A percentile compares a stretch with the other conserved stretches of the same genome.
phyloP scores from a whole-genome alignment of 2,888 invertebrate genomes.

The Caenorhabditis panamensis region DNA sequence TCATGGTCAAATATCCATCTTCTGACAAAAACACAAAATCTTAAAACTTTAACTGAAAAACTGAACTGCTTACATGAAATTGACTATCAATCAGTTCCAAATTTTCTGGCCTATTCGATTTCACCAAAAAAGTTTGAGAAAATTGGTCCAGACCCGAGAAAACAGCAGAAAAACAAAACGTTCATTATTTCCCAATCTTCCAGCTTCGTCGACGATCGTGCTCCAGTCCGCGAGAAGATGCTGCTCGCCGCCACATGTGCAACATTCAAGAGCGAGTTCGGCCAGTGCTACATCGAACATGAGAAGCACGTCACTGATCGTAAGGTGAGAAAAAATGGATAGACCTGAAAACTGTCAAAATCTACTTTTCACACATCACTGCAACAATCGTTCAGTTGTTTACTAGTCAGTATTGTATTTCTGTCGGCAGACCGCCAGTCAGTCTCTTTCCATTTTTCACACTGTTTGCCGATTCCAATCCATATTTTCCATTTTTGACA shows the following conservation, averaged over 20 bases:
- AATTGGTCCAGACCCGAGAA: too few species aligned
- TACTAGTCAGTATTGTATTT: background rate
- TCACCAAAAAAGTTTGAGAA: too few species aligned
- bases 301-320: constrained; percentile 91
- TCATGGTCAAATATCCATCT: too few species aligned
- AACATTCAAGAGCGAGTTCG: constrained; percentile 96
- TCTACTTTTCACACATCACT: background rate
- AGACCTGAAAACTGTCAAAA: background rate
- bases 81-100: too few species aligned
- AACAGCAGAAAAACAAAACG: too few species aligned
- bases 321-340: constrained; percentile 55
- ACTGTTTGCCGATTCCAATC: background rate
- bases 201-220: constrained; percentile 94
- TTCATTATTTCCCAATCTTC: too few species aligned
- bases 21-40: too few species aligned
- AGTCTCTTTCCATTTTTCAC: background rate
- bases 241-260: constrained; percentile 97
- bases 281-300: constrained; percentile 93
- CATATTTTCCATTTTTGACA: too few species aligned
- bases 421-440: too few species aligned
- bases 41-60: too few species aligned
- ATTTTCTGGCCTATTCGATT: too few species aligned
- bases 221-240: constrained; percentile 93
- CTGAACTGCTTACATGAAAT: too few species aligned
- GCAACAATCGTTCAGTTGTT: background rate